Evolutionary conservation across 2,797 vertebrate genomes (phyloP).

Genomic region (Pseudocheirus occidentalis): DNA sequence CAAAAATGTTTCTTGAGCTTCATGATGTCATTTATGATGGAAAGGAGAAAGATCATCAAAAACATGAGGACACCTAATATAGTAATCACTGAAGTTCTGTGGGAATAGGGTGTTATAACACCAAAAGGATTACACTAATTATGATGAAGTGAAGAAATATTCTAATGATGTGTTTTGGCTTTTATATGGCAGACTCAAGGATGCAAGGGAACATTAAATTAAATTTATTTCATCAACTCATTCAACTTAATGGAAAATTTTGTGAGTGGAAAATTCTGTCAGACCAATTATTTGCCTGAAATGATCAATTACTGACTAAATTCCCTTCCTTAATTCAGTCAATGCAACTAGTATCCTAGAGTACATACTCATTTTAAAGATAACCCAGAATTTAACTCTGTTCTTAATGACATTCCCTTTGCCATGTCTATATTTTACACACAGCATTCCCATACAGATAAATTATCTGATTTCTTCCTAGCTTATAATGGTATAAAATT

Average conservation of each 20-base stretch:
- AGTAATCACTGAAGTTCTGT: not conserved
- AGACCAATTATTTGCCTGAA: slow-evolving; percentile 10
- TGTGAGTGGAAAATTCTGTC: not conserved
- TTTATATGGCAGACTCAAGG: not conserved
- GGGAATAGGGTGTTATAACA: not conserved
- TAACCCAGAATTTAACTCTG: not conserved
- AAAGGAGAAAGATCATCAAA: not conserved
- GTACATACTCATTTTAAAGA: slow-evolving; percentile 4
- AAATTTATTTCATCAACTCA: not conserved
- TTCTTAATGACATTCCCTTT: not conserved
- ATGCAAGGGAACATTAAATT: not conserved
- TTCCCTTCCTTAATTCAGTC: slow-evolving; percentile 6
- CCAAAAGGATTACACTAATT: not conserved
- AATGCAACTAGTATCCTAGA: not conserved
- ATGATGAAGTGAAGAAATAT: not conserved
- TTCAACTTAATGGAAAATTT: not conserved
- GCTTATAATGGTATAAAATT: slow-evolving; percentile 16
- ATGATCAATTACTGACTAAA: not conserved
- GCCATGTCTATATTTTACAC: not conserved
- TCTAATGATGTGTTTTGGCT: not conserved
- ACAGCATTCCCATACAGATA: not conserved
- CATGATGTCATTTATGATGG: not conserved
- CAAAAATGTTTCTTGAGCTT: slow-evolving; percentile 8
- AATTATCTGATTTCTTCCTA: not conserved
- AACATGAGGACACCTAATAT: not conserved